These are phyloP conservation scores for Zaprionus tsacasi DNA, from an alignment of 1,140 invertebrate genomes.

Conservation along the genomic window DNA sequence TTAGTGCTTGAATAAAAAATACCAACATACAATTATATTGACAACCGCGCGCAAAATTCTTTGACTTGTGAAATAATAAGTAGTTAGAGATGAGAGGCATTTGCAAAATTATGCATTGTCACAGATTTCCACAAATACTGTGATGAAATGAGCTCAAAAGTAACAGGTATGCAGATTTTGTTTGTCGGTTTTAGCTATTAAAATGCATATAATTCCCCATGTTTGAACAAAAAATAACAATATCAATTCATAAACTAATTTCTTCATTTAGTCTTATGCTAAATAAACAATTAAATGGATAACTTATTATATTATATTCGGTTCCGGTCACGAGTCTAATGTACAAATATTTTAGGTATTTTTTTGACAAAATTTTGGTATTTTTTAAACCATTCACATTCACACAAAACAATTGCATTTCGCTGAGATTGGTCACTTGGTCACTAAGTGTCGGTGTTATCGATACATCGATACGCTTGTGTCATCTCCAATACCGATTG, in stretches of 20 bases:
- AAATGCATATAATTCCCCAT: neutral
- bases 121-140: neutral
- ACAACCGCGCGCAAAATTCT: constrained; percentile 35
- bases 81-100: neutral
- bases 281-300: neutral
- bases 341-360: neutral
- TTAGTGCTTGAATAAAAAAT: constrained; percentile 35
- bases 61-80: constrained; percentile 22
- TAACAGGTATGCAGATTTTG: neutral
- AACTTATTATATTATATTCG: neutral
- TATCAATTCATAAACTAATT: neutral
- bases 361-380: neutral
- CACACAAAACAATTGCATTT: constrained; percentile 2
- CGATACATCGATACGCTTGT: constrained; percentile 39
- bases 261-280: neutral
- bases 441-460: neutral
- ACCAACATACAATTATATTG: constrained; percentile 32
- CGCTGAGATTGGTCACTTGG: constrained; percentile 7
- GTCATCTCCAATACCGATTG: constrained; percentile 48
- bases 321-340: neutral
- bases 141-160: neutral
- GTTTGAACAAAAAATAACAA: no score
- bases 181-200: neutral
- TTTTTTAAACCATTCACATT: constrained; percentile 6
- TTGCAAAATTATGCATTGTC: neutral